Evolutionary conservation across 1,140 invertebrate species (phyloP), one percentile per base, ranked within the genome.

Genomic region (Ruditapes philippinarum): DNA sequence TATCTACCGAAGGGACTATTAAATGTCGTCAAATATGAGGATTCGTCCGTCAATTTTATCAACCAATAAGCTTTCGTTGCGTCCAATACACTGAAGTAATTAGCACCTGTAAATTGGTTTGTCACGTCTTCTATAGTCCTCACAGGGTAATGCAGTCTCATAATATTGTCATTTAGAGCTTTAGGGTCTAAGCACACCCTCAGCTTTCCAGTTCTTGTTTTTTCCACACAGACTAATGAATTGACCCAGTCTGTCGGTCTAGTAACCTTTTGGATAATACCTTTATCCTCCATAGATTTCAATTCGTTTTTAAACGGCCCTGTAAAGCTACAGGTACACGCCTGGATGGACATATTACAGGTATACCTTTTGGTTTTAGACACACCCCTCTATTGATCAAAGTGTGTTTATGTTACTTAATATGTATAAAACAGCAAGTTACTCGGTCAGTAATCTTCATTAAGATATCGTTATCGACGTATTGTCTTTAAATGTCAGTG

Each of bases 161-260:
- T 19, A 19, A 88, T 81, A 22, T 57, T 60, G 22, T 38, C 19
- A 22, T 90, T 90, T 2, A 88, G 51, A 19, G 60, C 79, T 65
- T 90, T 82, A 0, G 83, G 83, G 49, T 90, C 76, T 49, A 87
- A 38, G 60, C 83, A 86, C 14, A 84, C 49, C 17, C 65, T 17
- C 7, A 82, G 36, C 25, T 88, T 88, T 7, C 76, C 76, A 31
- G 51, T 57, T 5, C 85, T 73, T 38, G 62, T 80, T 74, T 93
- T 93, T 57, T 89, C 73, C 0, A 90, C 87, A 12, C 91, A 49
- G 0, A 91, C 88, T 0, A 92, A 49, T 11, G 90, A 86, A 78
- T 90, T 92, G 5, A 93, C 92, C 91, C 89, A 92, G 0, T 91
- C 82, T 28, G 91, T 92, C 0, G 89, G 92, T 45, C 86, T 62